Evolutionary conservation across 2,888 invertebrate species (phyloP), one percentile per base, ranked within the genome.

Genomic region (Watsonalla cultraria): DNA sequence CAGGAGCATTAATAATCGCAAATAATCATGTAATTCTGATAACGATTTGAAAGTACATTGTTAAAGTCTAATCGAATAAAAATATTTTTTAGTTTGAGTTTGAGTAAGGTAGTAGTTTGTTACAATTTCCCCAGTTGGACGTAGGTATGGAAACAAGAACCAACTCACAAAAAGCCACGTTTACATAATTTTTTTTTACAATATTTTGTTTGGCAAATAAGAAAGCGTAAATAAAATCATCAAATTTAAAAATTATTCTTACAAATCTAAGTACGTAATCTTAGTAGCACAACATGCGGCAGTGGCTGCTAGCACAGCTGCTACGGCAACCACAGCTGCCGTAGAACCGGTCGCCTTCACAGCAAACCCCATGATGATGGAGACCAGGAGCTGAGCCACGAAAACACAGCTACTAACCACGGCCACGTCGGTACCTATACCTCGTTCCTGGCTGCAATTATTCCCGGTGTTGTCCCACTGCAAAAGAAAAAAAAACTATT

Each of bases 341-440:
- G 98, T 98, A 51, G 96, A 96, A 46, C 96, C 96, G 0, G 94
- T 93, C 6, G 93, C 82, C 57, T 93, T 93, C 7, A 98, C 96
- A 51, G 98, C 95, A 34, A 94, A 93, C 0, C 98, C 97, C 93
- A 98, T 95, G 69, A 95, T 94, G 66, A 96, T 91, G 0, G 98
- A 98, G 9, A 99, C 92, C 45, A 96, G 92, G 72, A 98, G 97
- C 84, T 99, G 99, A 0, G 98, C 98, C 60, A 98, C 92, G 81
- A 99, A 99, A 5, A 97, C 98, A 95, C 98, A 98, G 76, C 96
- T 97, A 75, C 97, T 97, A 45, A 99, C 96, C 52, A 98, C 94
- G 0, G 98, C 98, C 0, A 99, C 94, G 79, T 99, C 98, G 0
- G 98, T 99, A 7, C 98, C 98, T 52, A 99, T 92, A 6, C 98